Evolutionary conservation across 2,113 vertebrate species (phyloP), one percentile per base, ranked within the genome.

Genomic region (Agelaius tricolor): DNA sequence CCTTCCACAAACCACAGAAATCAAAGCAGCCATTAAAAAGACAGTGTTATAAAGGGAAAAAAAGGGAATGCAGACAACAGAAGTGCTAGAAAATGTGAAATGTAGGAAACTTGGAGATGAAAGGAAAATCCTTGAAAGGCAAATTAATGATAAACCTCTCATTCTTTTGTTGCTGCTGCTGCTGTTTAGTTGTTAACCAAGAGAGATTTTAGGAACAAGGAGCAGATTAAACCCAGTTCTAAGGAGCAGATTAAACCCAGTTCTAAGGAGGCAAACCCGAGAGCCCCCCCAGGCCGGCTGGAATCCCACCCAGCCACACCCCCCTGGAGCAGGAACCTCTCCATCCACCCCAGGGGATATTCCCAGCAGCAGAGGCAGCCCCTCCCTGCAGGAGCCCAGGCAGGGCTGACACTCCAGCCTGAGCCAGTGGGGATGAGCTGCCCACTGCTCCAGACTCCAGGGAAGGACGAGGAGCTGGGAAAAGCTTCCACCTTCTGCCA

Each of bases 271-370:
- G 47, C 39, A 63, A 19, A 58, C 21, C 28, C 5, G 14, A 39
- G 23, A 65, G 55, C 33, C 6, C 19, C 33, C 27, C 35, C 30
- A 11, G 7, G 27, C 28, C 17, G 5, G 5, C 54, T 10, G 71
- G 39, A 22, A 44, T 27, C 17, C 6, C 3, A 0, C 24, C 31
- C 1, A 1, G 52, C 14, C 13, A 12, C 37, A 37, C 9, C 37
- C 35, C 35, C 35, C 37, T 37, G 31, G 72, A 51, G 72, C 24
- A 31, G 78, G 33, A 12, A 6, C 3, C 0, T 0, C 15, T 18
- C 21, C 37, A 2, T 0, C 1, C 28, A 9, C 6, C 77, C 43
- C 13, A 9, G 8, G 2, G 0, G 11, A 13, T 0, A 10, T 2
- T 27, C 7, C 26, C 26, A 27, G 3, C 30, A 9, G 37, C 26